Evolutionary conservation across 2,113 vertebrate species (phyloP), one percentile per base, ranked within the genome.

Genomic region (Sinocyclocheilus grahami): DNA sequence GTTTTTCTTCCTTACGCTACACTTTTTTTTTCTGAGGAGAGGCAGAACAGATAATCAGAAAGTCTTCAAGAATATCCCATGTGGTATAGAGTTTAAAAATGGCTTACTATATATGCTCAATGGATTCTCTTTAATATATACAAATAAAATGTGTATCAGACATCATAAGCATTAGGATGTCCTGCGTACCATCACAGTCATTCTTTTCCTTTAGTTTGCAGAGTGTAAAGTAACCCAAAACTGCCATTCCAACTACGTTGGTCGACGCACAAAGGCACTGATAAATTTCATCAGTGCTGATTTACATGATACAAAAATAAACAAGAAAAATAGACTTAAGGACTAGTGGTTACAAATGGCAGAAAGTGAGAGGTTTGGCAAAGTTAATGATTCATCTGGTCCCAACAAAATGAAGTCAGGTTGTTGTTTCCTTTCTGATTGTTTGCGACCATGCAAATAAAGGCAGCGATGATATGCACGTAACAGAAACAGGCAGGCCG

Each of bases 331-430:
- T 91, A 58, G 78, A 79, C 90, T 93, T 95, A 95, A 94, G 94
- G 94, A 91, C 92, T 92, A 93, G 93, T 94, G 95, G 94, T 94
- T 91, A 91, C 91, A 92, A 92, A 94, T 94, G 93, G 94, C 94
- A 93, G 92, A 94, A 92, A 91, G 93, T 88, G 92, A 55, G 87
- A 93, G 87, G 87, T 92, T 95, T 95, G 94, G 93, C 93, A 93
- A 94, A 87, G 85, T 80, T 90, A 63, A 74, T 72, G 76, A 62
- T 71, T 81, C 62, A 67, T 30, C 27, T 82, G 80, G 80, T 48
- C 80, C 42, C 80, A 82, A 69, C 16, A 51, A 69, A 83, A 22
- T 37, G 14, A 69, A 80, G 78, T 39, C 78, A 80, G 53, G 51
- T 42, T 81, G 22, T 51, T 12, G 78, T 86, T 85, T 82, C 7